phyloP scores from a whole-genome alignment of 1,140 invertebrate species.

The Lepidurus packardi region DNA sequence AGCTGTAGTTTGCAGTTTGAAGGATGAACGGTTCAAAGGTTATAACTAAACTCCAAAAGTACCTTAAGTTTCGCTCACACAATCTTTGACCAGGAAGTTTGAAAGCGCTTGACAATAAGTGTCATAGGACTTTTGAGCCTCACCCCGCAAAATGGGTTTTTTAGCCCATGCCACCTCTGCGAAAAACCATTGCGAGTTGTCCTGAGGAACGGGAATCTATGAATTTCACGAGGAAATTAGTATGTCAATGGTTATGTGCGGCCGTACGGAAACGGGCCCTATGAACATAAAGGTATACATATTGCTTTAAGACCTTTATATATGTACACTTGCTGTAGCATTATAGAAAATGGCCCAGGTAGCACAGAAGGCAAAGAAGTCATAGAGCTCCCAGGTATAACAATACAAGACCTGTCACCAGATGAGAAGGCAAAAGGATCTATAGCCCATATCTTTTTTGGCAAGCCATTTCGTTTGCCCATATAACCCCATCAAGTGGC shows the following conservation, averaged over 20 bases:
- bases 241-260: constrained; percentile 15
- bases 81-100: background rate
- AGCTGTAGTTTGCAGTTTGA: constrained; percentile 13
- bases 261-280: background rate
- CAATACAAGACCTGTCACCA: constrained; percentile 18
- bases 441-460: constrained; percentile 19
- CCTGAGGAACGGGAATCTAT: background rate
- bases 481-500: constrained; percentile 21
- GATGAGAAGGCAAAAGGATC: constrained; percentile 2
- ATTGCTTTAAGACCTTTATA: background rate
- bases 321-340: background rate
- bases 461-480: constrained; percentile 15
- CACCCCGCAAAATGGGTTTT: constrained; percentile 1
- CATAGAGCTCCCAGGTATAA: constrained; percentile 7
- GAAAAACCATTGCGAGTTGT: constrained; percentile 5
- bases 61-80: background rate
- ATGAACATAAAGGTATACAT: constrained; percentile 19
- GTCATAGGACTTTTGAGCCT: background rate
- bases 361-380: background rate
- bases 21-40: background rate
- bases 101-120: background rate
- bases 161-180: background rate
- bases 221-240: constrained; percentile 19
- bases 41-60: background rate
- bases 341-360: background rate